Base-by-base conservation (phyloP, 2,797 vertebrate genomes). In the Mus spretus region DNA sequence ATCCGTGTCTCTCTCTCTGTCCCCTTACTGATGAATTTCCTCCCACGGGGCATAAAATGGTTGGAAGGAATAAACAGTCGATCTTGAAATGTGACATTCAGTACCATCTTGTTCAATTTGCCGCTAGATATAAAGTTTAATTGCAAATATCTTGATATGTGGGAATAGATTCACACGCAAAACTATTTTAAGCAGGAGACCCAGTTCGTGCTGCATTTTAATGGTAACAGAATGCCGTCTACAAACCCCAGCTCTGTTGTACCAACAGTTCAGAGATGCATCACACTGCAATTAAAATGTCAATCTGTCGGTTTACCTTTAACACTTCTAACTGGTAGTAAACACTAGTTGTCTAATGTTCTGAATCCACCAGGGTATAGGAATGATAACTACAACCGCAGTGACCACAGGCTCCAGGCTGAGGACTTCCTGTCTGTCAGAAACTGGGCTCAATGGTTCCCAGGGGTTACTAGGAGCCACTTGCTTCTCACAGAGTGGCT, bases 131-230 rank as follows among this genome's bases (percentile, higher is more conserved):
- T 75, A 93, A 94, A 79, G 86, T 61, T 91, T 79, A 83, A 91
- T 17, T 96, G 79, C 12, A 78, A 31, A 28, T 75, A 92, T 47
- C 87, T 95, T 72, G 91, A 82, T 82, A 74, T 86, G 40, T 14
- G 47, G 47, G 53, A n/a, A 40, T 34, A 90, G n/a, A 81, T 47
- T 87, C 83, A 50, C 44, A 53, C 90, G 37, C 10, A 79, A 74
- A 92, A 63, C 14, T 55, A 88, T 83, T 95, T 92, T 89, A 90
- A 89, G 85, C 67, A 82, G 89, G 40, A 93, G 91, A 81, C 2
- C 0, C 19, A 89, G 20, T 75, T 55, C 75, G 55, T 87, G 31
- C 22, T 89, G 13, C 19, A 91, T 65, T 77, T 81, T 28, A 61
- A 55, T 84, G 65, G 83, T 63, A 85, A 74, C 7, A 28, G 40